Conservation (phyloP, 2,888 invertebrate species). For the Drosophila infuscata region DNA sequence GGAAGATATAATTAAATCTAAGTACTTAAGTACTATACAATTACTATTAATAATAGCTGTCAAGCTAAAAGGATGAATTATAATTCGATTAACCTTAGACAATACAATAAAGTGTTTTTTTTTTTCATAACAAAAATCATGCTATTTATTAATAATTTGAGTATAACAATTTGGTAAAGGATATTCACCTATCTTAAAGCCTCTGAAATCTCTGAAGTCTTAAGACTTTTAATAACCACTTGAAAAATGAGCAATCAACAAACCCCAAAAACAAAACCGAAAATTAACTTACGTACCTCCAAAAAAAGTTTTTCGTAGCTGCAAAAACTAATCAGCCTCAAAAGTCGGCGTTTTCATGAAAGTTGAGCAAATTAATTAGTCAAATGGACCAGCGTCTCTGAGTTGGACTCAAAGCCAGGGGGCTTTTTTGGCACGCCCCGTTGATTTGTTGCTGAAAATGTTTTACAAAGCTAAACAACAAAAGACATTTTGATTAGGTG, state of each 20-base stretch:
- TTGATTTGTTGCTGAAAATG: slow-evolving; percentile 59
- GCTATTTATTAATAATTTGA: too few relatives aligned
- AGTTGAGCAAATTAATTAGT: slow-evolving; percentile 74
- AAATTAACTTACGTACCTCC: slow-evolving; percentile 53
- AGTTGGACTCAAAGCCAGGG: background rate
- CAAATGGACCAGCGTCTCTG: slow-evolving; percentile 39
- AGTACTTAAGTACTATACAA: background rate
- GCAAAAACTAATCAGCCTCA: slow-evolving; percentile 50
- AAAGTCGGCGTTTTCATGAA: slow-evolving; percentile 46
- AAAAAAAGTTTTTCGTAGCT: slow-evolving; percentile 47
- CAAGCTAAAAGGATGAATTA: background rate
- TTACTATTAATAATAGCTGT: background rate
- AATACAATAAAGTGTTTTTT: too few relatives aligned
- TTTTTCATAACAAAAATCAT: too few relatives aligned
- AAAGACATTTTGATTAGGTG: slow-evolving; percentile 61
- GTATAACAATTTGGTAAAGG: too few relatives aligned
- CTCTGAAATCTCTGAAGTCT: background rate
- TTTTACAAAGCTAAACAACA: slow-evolving; percentile 36
- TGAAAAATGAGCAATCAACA: slow-evolving; percentile 42
- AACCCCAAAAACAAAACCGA: slow-evolving; percentile 12
- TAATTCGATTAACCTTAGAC: too few relatives aligned
- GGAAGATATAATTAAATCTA: background rate
- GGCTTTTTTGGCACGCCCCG: slow-evolving; percentile 14
- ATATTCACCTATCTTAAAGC: background rate
- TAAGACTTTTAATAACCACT: slow-evolving; percentile 16